Evolutionary conservation across 2,888 invertebrate species (phyloP), one percentile per base, ranked within the genome.

Genomic region (Dyspetes luteomarginatus): DNA sequence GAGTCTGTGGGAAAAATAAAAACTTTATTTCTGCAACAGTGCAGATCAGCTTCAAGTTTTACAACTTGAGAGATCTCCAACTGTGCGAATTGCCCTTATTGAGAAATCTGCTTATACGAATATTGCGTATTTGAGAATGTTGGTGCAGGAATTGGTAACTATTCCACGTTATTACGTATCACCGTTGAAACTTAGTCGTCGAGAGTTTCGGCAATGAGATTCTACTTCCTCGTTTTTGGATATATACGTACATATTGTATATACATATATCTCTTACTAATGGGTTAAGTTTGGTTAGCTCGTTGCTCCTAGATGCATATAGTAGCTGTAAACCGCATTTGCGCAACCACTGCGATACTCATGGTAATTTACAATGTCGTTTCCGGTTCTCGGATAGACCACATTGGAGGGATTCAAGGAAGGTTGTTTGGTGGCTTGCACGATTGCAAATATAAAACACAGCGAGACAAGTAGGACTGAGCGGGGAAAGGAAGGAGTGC

Each of bases 361-460:
- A n/a, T 36, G 60, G 78, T 78, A 68, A 78, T 78, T 78, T 78
- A 78, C 68, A 41, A 62, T 73, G 78, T 78, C 73, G 65, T 78
- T 78, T 78, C 78, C 78, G 52, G 36, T 55, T 67, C 28, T 30
- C 24, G 26, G 55, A 3, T 7, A 24, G 26, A n/a, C n/a, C 50
- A 15, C 7, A 12, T 3, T 9, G 52, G 24, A 43, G 7, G 56
- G 12, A n/a, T 56, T 45, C 45, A 43, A 58, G 19, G 52, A 58
- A n/a, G 67, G 45, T 17, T 26, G 45, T 17, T 26, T 12, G 45
- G 45, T 74, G 55, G 58, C 30, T 74, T 45, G 56, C 36, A 24
- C 28, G 24, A 74, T 58, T 58, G 65, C 56, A 55, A 55, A 62
- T 15, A 17, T 17, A 5, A 15, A 2, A 48, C 17, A 48, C 48